These are phyloP conservation scores for Micrasema longulum DNA, from an alignment of 1,140 invertebrate genomes.

Conservation along the genomic window DNA sequence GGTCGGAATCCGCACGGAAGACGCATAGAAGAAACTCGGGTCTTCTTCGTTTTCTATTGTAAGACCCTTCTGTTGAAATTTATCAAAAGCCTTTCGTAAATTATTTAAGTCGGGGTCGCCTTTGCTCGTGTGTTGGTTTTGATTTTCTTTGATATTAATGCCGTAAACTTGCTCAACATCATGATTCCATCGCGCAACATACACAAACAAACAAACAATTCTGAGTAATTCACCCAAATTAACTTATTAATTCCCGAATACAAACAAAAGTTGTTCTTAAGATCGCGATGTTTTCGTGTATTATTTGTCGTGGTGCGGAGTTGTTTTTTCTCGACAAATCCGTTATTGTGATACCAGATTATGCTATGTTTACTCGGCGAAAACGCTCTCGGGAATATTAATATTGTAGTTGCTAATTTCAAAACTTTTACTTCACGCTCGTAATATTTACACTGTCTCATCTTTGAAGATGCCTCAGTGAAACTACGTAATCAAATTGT, in stretches of 20 bases:
- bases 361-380: not conserved
- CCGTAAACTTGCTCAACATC: slow-evolving; percentile 41
- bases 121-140: slow-evolving; percentile 49
- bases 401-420: not conserved
- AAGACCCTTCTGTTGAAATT: slow-evolving; percentile 42
- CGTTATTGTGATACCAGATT: slow-evolving; percentile 29
- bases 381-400: not conserved
- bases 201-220: slow-evolving; percentile 48
- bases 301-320: slow-evolving; percentile 21
- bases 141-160: slow-evolving; percentile 54
- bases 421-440: not conserved
- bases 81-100: slow-evolving; percentile 50
- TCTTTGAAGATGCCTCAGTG: too few species aligned
- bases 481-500: too few species aligned
- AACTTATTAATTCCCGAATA: slow-evolving; percentile 44
- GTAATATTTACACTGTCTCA: not conserved
- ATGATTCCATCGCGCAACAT: slow-evolving; percentile 47
- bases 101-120: slow-evolving; percentile 50
- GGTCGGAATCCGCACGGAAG: slow-evolving; percentile 24
- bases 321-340: slow-evolving; percentile 26
- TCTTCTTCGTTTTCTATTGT: slow-evolving; percentile 43
- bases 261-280: slow-evolving; percentile 34
- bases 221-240: slow-evolving; percentile 42
- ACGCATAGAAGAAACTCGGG: slow-evolving; percentile 42
- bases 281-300: slow-evolving; percentile 22